Conservation (phyloP, 2,797 vertebrate species). For the Paramormyrops hopkinsi region DNA sequence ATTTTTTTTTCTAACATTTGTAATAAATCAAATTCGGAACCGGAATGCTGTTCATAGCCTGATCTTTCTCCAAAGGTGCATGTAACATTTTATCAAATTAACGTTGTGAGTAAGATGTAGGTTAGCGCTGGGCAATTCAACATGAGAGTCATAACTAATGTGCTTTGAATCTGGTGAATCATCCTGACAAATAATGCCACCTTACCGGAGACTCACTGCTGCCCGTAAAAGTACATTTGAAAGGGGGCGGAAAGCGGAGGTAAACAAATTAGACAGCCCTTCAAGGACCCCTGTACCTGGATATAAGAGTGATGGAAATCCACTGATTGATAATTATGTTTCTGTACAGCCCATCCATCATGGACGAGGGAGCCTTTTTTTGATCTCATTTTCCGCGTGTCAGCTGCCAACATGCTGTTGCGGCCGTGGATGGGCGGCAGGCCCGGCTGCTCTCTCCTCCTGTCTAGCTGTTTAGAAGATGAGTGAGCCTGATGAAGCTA, state of each 20-base stretch:
- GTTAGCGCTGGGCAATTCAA: neutral
- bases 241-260: conserved; percentile 13
- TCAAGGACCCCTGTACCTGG: neutral
- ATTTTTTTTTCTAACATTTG: neutral
- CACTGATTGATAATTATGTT: conserved; percentile 36
- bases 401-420: conserved; percentile 42
- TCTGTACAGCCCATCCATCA: conserved; percentile 22
- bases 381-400: conserved; percentile 37
- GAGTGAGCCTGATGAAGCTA: conserved; percentile 54
- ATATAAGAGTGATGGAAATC: conserved; percentile 31
- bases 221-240: neutral
- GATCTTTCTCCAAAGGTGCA: neutral
- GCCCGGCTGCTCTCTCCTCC: conserved; percentile 44
- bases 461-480: conserved; percentile 47
- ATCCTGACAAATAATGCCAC: neutral
- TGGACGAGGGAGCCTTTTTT: conserved; percentile 19
- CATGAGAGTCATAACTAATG: neutral
- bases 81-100: neutral
- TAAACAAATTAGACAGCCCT: conserved; percentile 35
- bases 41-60: neutral
- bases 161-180: neutral
- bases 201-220: neutral
- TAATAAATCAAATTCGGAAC: neutral
- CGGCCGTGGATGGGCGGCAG: conserved; percentile 9
- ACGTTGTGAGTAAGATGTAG: neutral